Conservation (phyloP, 1,140 invertebrate genomes). For the Brachionus koreanus region DNA sequence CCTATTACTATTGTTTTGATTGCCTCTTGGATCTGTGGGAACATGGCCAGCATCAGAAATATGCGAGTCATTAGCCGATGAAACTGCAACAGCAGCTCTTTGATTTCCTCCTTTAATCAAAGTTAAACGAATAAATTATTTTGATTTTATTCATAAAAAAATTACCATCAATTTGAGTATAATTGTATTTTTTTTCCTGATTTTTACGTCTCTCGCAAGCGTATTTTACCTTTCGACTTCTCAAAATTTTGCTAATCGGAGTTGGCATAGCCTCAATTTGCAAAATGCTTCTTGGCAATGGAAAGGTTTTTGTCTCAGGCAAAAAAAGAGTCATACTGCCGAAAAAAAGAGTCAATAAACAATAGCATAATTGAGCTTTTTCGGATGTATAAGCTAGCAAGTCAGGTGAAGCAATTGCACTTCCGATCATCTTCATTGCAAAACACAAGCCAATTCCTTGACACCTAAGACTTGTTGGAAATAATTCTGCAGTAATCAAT, state of each 20-base stretch:
- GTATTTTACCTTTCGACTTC: constrained; percentile 32
- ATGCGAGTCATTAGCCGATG: not conserved
- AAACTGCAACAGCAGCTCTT: not conserved
- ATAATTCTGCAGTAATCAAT: constrained; percentile 36
- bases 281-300: constrained; percentile 37
- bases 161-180: not conserved
- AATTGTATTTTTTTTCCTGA: not conserved
- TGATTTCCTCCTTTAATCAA: not conserved
- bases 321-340: constrained; percentile 26
- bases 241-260: constrained; percentile 28
- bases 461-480: constrained; percentile 42
- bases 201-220: constrained; percentile 34
- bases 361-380: constrained; percentile 1
- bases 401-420: constrained; percentile 24
- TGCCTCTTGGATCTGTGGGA: not conserved
- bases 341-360: constrained; percentile 15
- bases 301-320: constrained; percentile 43
- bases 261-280: constrained; percentile 44
- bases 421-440: constrained; percentile 10
- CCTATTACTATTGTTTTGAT: not conserved
- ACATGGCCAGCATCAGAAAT: not conserved
- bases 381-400: not conserved
- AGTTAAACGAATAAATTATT: no score
- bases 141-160: no score
- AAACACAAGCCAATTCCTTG: constrained; percentile 26